A percentile compares a stretch with the other conserved stretches of the same genome.
Evolutionary conservation across 2,113 vertebrate species (phyloP).

Genomic region (Anolis carolinensis): DNA sequence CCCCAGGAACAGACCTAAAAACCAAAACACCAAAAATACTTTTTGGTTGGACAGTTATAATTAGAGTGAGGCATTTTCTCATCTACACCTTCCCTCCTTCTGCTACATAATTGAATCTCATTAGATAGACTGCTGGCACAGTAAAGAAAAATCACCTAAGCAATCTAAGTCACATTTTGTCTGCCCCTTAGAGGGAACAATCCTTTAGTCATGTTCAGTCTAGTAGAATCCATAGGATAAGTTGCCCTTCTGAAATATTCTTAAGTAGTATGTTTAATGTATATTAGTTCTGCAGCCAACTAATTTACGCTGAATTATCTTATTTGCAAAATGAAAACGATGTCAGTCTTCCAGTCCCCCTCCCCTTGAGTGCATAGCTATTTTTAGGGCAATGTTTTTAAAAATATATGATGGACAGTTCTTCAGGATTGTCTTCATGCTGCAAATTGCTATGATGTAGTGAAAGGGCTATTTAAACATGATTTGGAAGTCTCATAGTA

Average conservation of each 20-base stretch:
- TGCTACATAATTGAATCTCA: too few species aligned
- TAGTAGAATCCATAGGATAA: not conserved
- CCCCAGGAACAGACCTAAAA: too few species aligned
- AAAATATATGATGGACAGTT: constrained; percentile 25
- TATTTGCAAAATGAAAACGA: constrained; percentile 11
- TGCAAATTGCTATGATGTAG: constrained; percentile 31
- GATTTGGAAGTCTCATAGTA: constrained; percentile 22
- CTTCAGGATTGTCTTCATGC: not conserved
- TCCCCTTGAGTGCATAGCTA: not conserved
- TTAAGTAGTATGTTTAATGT: constrained; percentile 20
- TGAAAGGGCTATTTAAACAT: constrained; percentile 24
- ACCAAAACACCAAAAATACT: too few species aligned
- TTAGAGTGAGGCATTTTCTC: too few species aligned
- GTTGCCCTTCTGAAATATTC: not conserved
- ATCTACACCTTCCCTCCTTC: too few species aligned
- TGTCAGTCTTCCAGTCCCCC: not conserved
- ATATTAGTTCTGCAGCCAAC: not conserved
- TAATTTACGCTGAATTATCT: not conserved
- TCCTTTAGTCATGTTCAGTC: not conserved
- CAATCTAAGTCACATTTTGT: too few species aligned
- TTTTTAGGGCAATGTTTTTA: constrained; percentile 12
- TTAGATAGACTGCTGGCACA: too few species aligned
- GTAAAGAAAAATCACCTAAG: too few species aligned
- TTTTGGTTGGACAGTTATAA: too few species aligned
- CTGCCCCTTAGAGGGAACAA: not conserved